Percentiles rank a stretch among this genome's conserved stretches.
Conservation (phyloP, 2,113 vertebrate genomes). For the Xenopus borealis region DNA sequence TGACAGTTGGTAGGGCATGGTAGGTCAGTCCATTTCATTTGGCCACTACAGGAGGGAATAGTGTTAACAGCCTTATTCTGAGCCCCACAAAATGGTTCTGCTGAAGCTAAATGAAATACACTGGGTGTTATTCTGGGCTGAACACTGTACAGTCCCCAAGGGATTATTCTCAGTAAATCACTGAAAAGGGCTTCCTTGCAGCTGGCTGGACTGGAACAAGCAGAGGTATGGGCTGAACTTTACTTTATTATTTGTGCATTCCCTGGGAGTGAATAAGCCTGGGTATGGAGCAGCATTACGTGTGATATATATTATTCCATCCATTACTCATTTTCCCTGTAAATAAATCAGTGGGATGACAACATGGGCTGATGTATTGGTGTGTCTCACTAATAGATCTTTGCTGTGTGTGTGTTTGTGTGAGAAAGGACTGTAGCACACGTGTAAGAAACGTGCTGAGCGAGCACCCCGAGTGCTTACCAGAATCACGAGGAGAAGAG, state of each 20-base stretch:
- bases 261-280: neutral
- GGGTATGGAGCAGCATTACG: neutral
- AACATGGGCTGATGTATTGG: neutral
- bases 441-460: neutral
- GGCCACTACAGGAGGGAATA: too few species aligned
- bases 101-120: neutral
- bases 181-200: neutral
- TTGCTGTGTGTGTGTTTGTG: neutral
- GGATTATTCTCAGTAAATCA: neutral
- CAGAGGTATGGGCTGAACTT: neutral
- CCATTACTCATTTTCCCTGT: constrained; percentile 14
- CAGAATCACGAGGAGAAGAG: neutral
- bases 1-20: too few species aligned
- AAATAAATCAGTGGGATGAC: constrained; percentile 5
- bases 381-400: neutral
- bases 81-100: neutral
- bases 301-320: constrained; percentile 13
- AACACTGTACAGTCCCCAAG: neutral
- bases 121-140: neutral
- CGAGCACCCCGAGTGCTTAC: neutral
- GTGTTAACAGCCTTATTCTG: too few species aligned
- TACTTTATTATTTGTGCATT: neutral
- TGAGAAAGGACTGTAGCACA: neutral
- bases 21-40: too few species aligned
- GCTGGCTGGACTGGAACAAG: neutral